phyloP scores from a whole-genome alignment of 2,888 invertebrate genomes.

The Anticlea derivata region DNA sequence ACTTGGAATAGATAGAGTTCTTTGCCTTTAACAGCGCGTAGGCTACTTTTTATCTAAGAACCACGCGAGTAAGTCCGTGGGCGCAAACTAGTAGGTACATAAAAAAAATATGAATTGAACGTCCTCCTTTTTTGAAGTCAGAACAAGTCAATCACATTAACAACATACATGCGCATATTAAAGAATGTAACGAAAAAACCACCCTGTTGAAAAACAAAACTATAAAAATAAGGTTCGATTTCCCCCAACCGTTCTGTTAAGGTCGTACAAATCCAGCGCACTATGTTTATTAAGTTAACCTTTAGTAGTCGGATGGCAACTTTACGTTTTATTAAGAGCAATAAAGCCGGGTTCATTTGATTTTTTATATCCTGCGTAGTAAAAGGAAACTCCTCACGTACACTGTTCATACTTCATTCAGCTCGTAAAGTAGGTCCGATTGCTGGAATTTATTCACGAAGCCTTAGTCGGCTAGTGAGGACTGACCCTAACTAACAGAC shows the following conservation, averaged over 20 bases:
- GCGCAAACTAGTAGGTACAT: no score
- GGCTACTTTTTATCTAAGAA: no score
- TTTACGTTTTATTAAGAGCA: constrained; percentile 65
- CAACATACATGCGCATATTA: no score
- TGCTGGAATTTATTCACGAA: constrained; percentile 66
- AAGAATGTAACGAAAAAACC: background rate
- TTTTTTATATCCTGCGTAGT: constrained; percentile 66
- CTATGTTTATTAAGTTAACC: constrained; percentile 44
- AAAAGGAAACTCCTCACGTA: constrained; percentile 63
- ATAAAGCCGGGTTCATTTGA: constrained; percentile 67
- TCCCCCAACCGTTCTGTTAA: constrained; percentile 1
- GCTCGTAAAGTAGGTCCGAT: constrained; percentile 62
- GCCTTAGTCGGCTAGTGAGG: constrained; percentile 33
- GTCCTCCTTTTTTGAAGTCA: no score
- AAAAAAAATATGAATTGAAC: no score
- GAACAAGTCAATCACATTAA: no score
- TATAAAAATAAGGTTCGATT: constrained; percentile 8
- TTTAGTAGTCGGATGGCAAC: constrained; percentile 49
- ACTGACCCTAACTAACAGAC: constrained; percentile 32
- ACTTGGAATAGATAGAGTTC: no score
- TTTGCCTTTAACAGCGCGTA: no score
- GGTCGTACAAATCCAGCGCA: constrained; percentile 24
- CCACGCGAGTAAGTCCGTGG: no score
- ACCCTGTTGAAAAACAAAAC: no score
- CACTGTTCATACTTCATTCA: constrained; percentile 64